Evolutionary conservation across 2,113 vertebrate genomes (phyloP).

Genomic region (Hippocampus zosterae): DNA sequence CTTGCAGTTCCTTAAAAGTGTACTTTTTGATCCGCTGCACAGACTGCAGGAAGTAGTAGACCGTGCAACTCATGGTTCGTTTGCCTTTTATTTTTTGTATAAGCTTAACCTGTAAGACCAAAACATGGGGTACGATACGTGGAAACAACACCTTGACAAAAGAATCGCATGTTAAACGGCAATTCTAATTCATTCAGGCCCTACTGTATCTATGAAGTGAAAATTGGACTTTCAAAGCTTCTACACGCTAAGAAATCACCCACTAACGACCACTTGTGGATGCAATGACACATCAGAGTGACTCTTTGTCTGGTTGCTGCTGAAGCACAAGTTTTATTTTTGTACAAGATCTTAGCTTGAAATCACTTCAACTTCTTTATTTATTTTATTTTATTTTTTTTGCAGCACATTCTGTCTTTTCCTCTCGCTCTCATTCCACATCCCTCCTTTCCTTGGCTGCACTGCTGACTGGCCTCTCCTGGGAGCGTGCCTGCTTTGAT

Average conservation of each 20-base stretch:
- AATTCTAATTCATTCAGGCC: no score
- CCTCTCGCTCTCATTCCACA: constrained; percentile 17
- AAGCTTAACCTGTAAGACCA: no score
- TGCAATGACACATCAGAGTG: constrained; percentile 16
- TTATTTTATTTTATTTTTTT: constrained; percentile 1
- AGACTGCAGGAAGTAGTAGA: no score
- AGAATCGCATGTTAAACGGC: no score
- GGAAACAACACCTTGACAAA: no score
- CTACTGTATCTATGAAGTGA: not conserved
- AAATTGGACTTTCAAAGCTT: not conserved
- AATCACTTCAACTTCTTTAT: not conserved
- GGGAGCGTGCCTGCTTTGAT: constrained; percentile 67
- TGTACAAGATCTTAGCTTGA: not conserved
- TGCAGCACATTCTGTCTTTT: constrained; percentile 2
- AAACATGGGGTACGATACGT: no score
- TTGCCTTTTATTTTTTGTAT: no score
- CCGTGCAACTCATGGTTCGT: no score
- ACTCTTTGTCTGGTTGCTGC: not conserved
- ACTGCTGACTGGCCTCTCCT: constrained; percentile 68
- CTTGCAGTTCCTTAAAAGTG: no score
- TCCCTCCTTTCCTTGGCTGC: constrained; percentile 32
- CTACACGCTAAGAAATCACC: not conserved
- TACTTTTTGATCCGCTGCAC: no score
- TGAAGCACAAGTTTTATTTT: constrained; percentile 6
- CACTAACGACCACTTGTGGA: constrained; percentile 5